Evolutionary conservation across 2,888 invertebrate genomes (phyloP).

Genomic region (Archips crataeganus): DNA sequence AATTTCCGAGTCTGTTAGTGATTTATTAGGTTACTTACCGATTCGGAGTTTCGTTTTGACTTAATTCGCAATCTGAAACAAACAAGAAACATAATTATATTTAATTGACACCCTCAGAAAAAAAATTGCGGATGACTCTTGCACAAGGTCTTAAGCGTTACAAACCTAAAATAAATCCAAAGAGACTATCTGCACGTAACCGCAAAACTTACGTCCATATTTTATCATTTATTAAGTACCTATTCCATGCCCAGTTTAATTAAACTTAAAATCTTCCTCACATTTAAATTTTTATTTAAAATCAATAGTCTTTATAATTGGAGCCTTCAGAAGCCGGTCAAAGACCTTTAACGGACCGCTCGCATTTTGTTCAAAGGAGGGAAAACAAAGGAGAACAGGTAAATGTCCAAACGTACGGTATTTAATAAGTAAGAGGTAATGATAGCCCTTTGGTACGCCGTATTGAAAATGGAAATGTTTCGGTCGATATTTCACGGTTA

Average conservation of each 20-base stretch:
- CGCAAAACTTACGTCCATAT: too few relatives aligned
- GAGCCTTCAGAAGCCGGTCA: background rate
- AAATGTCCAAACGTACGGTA: background rate
- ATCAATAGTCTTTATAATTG: constrained; percentile 6
- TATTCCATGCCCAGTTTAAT: background rate
- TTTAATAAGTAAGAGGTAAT: constrained; percentile 11
- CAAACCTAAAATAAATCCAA: too few relatives aligned
- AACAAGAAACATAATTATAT: background rate
- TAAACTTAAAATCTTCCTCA: background rate
- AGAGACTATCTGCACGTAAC: too few relatives aligned
- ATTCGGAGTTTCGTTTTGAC: background rate
- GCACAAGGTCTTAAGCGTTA: too few relatives aligned
- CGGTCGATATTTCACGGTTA: background rate
- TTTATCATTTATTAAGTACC: too few relatives aligned
- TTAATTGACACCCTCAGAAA: too few relatives aligned
- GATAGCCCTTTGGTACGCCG: background rate
- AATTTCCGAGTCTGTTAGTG: too few relatives aligned
- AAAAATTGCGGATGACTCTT: too few relatives aligned
- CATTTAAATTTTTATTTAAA: background rate
- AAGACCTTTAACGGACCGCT: constrained; percentile 2
- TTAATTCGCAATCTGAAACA: background rate
- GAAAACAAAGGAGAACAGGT: constrained; percentile 7
- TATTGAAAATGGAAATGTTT: constrained; percentile 15
- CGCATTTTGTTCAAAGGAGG: constrained; percentile 11
- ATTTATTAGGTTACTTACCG: background rate